Percentiles rank a stretch among this genome's conserved stretches.
Conservation (phyloP, 2,113 vertebrate species). For the Laticauda colubrina region DNA sequence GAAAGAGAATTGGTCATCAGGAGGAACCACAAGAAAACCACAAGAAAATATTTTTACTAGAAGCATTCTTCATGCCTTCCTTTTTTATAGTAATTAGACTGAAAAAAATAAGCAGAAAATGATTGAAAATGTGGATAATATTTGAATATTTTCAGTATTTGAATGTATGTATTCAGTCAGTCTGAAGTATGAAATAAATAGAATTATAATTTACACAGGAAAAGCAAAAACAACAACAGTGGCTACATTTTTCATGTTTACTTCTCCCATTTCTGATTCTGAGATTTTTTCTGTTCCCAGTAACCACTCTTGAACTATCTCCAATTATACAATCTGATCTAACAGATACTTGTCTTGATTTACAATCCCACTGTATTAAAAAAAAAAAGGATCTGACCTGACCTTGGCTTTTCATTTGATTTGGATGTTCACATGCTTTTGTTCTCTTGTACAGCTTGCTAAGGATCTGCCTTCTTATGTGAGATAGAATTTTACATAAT, state of each 20-base stretch:
- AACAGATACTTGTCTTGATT: neutral
- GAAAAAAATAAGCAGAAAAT: constrained; percentile 47
- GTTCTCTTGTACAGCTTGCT: neutral
- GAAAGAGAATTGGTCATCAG: rapidly evolving
- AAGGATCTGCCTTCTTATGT: neutral
- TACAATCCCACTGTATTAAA: neutral
- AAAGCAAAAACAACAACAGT: constrained; percentile 41
- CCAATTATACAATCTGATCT: neutral
- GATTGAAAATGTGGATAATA: constrained; percentile 36
- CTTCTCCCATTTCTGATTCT: neutral
- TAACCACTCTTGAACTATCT: neutral
- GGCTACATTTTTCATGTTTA: neutral
- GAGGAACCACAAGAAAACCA: neutral
- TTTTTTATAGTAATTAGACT: constrained; percentile 30
- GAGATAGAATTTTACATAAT: neutral
- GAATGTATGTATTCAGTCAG: neutral
- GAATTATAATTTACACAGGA: constrained; percentile 38
- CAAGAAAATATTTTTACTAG: neutral
- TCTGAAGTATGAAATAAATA: constrained; percentile 30
- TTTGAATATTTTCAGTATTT: constrained; percentile 45
- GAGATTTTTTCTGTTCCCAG: neutral
- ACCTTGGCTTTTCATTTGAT: neutral
- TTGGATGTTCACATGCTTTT: neutral
- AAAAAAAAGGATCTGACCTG: neutral
- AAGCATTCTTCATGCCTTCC: neutral